Evolutionary conservation across 2,888 invertebrate species (phyloP).

Genomic region (Cosmia trapezina): DNA sequence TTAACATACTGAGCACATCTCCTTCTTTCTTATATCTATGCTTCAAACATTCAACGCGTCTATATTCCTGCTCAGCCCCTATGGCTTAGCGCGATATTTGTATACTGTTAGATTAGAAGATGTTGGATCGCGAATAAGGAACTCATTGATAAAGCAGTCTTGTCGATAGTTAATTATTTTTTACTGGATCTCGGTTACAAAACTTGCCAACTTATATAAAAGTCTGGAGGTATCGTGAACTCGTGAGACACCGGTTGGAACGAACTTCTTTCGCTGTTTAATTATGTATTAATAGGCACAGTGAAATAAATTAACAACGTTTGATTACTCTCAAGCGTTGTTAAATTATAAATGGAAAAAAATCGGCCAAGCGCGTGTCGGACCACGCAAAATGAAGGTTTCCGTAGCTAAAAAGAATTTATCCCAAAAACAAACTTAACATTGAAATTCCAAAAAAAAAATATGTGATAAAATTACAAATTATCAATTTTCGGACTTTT

Average conservation of each 20-base stretch:
- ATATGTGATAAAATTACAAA: too few species aligned
- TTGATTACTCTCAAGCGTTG: background rate
- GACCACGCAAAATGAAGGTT: too few species aligned
- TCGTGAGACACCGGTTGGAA: too few species aligned
- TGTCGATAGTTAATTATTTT: background rate
- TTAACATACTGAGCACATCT: too few species aligned
- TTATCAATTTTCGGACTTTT: too few species aligned
- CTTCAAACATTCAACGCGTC: background rate
- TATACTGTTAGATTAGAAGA: background rate
- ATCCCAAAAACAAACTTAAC: too few species aligned
- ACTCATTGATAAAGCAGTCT: background rate
- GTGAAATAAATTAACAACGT: background rate
- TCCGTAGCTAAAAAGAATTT: too few species aligned
- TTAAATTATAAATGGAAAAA: too few species aligned
- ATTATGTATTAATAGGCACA: background rate
- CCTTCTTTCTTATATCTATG: too few species aligned
- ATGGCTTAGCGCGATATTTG: background rate
- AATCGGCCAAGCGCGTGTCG: too few species aligned
- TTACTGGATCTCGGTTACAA: background rate
- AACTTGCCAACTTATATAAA: background rate
- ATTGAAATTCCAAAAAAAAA: too few species aligned
- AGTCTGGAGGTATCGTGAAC: too few species aligned
- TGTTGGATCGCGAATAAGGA: background rate
- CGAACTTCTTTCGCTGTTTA: background rate
- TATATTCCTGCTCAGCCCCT: background rate